These are phyloP conservation scores for Microplitis demolitor DNA, from an alignment of 1,140 invertebrate genomes.

Conservation along the genomic window DNA sequence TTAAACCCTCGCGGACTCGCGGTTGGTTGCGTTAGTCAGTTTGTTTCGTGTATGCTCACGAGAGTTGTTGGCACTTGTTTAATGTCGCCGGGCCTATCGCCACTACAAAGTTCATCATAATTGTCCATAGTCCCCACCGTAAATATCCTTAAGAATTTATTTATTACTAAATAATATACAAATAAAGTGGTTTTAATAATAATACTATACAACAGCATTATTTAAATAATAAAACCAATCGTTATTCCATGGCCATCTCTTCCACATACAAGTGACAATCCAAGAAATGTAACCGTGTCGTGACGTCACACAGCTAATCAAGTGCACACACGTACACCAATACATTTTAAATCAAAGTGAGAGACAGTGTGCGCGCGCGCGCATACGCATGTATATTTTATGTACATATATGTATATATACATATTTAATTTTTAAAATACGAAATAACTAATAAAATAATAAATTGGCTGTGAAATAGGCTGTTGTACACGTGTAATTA, in stretches of 20 bases:
- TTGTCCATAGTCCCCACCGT: background rate
- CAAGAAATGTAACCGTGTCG: constrained; percentile 57
- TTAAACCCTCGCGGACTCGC: constrained; percentile 34
- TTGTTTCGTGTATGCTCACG: constrained; percentile 54
- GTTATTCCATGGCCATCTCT: background rate
- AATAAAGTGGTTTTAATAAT: background rate
- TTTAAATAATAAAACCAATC: background rate
- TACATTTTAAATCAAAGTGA: constrained; percentile 22
- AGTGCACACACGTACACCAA: constrained; percentile 47
- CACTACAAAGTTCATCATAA: background rate
- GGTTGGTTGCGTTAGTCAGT: constrained; percentile 56
- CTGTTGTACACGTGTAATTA: constrained; percentile 6
- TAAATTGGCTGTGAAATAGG: constrained; percentile 21
- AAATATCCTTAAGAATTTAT: background rate
- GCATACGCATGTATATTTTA: constrained; percentile 33
- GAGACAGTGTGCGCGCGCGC: constrained; percentile 25
- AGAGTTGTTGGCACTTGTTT: constrained; percentile 44
- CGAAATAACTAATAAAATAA: constrained; percentile 20
- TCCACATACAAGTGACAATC: constrained; percentile 47
- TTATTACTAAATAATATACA: background rate
- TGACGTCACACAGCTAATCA: constrained; percentile 60
- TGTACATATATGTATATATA: constrained; percentile 32
- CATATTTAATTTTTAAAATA: constrained; percentile 1
- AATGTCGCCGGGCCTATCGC: constrained; percentile 9
- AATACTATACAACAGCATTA: background rate